These are phyloP conservation scores for Ptychobarbus kaznakovi DNA, from an alignment of 2,797 vertebrate genomes.

Conservation along the genomic window DNA sequence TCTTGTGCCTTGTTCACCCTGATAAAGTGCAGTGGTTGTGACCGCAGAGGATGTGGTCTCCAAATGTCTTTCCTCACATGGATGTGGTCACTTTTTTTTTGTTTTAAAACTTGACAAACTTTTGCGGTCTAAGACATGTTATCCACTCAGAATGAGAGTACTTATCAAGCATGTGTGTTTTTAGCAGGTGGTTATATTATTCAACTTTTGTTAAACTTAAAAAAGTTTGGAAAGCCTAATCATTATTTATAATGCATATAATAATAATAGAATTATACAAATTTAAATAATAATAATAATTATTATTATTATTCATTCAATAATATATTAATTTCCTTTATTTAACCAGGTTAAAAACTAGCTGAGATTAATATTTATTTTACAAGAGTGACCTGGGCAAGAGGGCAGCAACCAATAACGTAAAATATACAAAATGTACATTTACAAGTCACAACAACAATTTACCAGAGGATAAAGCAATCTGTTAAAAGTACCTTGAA, in stretches of 20 bases:
- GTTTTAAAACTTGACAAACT: background rate
- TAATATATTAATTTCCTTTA: too few relatives aligned
- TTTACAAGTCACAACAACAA: too few relatives aligned
- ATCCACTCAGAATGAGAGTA: background rate
- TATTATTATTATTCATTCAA: too few relatives aligned
- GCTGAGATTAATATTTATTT: too few relatives aligned
- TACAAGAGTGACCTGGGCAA: too few relatives aligned
- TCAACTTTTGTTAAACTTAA: background rate
- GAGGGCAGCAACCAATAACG: too few relatives aligned
- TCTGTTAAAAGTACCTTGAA: background rate
- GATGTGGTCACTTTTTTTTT: conserved; percentile 5
- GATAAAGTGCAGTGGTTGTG: background rate
- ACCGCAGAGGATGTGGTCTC: conserved; percentile 30
- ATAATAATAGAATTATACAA: background rate
- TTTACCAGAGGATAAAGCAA: too few relatives aligned
- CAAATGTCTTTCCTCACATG: conserved; percentile 25
- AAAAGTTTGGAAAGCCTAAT: background rate
- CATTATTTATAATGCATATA: background rate
- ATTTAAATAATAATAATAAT: too few relatives aligned
- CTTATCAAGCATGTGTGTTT: background rate
- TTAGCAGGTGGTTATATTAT: background rate
- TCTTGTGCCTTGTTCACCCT: background rate
- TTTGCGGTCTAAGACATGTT: background rate
- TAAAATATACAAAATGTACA: too few relatives aligned
- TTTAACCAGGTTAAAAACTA: too few relatives aligned